Conservation (phyloP, 2,113 vertebrate species). For the Corynorhinus townsendii region DNA sequence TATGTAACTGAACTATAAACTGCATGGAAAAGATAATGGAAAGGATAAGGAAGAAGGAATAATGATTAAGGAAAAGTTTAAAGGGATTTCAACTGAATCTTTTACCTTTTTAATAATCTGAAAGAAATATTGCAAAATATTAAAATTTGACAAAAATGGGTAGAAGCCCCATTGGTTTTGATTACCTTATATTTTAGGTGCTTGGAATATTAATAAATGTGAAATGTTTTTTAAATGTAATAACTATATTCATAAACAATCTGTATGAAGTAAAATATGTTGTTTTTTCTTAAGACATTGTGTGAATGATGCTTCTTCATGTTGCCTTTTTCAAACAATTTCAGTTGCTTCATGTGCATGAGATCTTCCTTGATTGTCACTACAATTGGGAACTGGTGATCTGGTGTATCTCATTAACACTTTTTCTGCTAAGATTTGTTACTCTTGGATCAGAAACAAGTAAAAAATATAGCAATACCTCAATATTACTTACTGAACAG, state of each 20-base stretch:
- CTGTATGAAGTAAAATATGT: background rate
- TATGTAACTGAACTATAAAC: background rate
- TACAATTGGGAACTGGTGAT: slow-evolving; percentile 99
- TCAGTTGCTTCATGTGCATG: slow-evolving; percentile 93
- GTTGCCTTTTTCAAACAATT: slow-evolving; percentile 16
- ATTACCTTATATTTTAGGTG: background rate
- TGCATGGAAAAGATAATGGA: background rate
- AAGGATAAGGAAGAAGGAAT: background rate
- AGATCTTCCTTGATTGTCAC: slow-evolving; percentile 96
- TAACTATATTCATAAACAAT: background rate
- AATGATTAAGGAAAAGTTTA: background rate
- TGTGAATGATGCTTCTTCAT: background rate
- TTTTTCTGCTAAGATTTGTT: slow-evolving; percentile 96
- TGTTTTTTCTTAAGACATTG: background rate
- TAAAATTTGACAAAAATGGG: background rate
- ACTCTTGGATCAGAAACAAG: slow-evolving; percentile 98
- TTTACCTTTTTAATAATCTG: background rate
- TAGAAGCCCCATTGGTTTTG: background rate
- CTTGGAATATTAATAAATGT: background rate
- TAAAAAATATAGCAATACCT: slow-evolving; percentile 99
- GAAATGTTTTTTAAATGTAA: background rate
- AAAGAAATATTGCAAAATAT: background rate
- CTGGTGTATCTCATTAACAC: slow-evolving; percentile 96
- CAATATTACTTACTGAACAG: slow-evolving; percentile 98
- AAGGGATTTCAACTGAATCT: background rate